Conservation (phyloP, 2,797 vertebrate species). For the Sciurus vulgaris region DNA sequence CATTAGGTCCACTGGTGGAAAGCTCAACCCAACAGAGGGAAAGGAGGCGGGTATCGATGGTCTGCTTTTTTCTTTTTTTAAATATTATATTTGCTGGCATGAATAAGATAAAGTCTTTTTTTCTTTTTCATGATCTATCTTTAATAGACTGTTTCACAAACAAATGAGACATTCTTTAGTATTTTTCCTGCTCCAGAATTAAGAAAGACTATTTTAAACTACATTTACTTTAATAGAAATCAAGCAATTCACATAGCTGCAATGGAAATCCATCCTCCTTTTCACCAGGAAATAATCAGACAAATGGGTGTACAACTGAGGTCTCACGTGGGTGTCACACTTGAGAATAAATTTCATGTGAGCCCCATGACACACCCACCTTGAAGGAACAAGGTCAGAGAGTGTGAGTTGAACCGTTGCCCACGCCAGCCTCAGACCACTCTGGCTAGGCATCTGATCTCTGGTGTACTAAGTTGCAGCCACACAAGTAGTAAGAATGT, state of each 20-base stretch:
- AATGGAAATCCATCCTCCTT: not conserved
- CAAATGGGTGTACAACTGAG: not conserved
- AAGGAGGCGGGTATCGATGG: not conserved
- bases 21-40: not conserved
- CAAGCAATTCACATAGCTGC: not conserved
- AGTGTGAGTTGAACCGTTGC: accelerated
- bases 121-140: not conserved
- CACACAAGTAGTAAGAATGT: not conserved
- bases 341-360: not conserved
- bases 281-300: not conserved
- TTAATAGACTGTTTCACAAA: not conserved
- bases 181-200: slow-evolving; percentile 17
- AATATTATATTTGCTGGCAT: not conserved
- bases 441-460: not conserved
- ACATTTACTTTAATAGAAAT: slow-evolving; percentile 20
- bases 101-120: not conserved
- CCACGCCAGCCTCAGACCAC: not conserved
- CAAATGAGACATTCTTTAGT: not conserved
- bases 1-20: not conserved
- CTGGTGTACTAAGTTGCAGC: no score
- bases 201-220: not conserved
- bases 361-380: not conserved
- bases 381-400: not conserved
- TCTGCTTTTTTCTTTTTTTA: not conserved
- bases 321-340: accelerated